Conservation (phyloP, 2,113 vertebrate species). For the Lophotis ruficrista region DNA sequence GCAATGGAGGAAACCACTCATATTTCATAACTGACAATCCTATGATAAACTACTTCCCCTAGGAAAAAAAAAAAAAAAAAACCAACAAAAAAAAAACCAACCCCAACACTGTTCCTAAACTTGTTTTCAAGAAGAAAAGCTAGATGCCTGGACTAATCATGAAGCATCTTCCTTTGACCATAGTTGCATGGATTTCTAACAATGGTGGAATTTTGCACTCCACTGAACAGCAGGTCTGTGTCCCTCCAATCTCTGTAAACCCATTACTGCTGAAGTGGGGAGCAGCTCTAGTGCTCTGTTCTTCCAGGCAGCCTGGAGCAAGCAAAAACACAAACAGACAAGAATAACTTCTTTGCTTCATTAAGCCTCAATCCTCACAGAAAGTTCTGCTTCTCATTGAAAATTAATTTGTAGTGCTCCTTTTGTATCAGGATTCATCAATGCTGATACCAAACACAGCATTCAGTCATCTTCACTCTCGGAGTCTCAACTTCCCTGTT, state of each 20-base stretch:
- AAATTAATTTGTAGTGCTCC: not conserved
- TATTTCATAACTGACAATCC: not conserved
- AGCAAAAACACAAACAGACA: not conserved
- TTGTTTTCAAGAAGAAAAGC: not conserved
- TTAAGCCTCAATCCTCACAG: not conserved
- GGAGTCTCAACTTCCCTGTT: not conserved
- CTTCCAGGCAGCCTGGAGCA: fast-evolving
- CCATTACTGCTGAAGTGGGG: not conserved
- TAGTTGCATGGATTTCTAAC: not conserved
- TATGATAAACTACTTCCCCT: not conserved
- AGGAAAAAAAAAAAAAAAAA: not conserved
- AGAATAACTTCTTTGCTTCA: not conserved
- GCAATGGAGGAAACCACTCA: not conserved
- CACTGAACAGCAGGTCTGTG: not conserved
- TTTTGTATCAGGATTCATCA: not conserved
- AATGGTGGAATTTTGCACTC: not conserved
- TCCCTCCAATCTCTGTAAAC: not conserved
- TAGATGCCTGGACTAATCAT: not conserved
- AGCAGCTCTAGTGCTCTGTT: not conserved
- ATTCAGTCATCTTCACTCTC: not conserved
- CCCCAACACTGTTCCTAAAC: not conserved
- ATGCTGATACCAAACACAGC: not conserved
- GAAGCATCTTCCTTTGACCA: not conserved
- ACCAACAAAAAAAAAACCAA: no score
- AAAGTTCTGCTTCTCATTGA: not conserved